Conservation (phyloP, 2,888 invertebrate species). For the Gasteruption jaculator region DNA sequence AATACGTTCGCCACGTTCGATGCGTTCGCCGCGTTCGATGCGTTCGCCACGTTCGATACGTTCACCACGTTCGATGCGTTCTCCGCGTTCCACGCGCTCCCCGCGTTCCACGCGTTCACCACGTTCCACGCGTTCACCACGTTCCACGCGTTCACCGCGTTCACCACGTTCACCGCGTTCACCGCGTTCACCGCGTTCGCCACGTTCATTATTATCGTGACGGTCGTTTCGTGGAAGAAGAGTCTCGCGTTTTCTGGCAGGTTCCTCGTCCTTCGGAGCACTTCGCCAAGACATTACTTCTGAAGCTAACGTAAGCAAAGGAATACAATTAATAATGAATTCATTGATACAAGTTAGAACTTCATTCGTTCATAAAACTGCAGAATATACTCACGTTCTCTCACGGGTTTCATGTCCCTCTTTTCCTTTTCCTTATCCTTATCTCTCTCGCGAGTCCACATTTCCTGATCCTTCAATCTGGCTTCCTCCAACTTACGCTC, state of each 20-base stretch:
- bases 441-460: conserved; percentile 39
- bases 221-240: conserved; percentile 23
- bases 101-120: conserved; percentile 16
- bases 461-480: conserved; percentile 32
- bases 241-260: no score
- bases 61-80: conserved; percentile 18
- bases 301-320: no score
- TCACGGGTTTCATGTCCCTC: conserved; percentile 5
- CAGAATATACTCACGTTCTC: background rate
- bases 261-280: conserved; percentile 17
- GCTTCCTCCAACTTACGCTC: conserved; percentile 60
- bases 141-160: conserved; percentile 16
- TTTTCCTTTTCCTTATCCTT: conserved; percentile 25
- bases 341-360: background rate
- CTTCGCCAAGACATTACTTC: conserved; percentile 29
- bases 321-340: background rate
- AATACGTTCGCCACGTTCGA: conserved; percentile 16
- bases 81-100: conserved; percentile 19
- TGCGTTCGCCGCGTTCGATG: conserved; percentile 16
- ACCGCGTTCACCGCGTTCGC: conserved; percentile 26
- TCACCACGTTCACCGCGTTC: conserved; percentile 33
- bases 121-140: conserved; percentile 21
- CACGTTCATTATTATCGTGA: conserved; percentile 26
- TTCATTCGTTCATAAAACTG: background rate
- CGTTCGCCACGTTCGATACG: conserved; percentile 19